Evolutionary conservation across 2,888 invertebrate species (phyloP), one percentile per base, ranked within the genome.

Genomic region (Vanessa cardui): DNA sequence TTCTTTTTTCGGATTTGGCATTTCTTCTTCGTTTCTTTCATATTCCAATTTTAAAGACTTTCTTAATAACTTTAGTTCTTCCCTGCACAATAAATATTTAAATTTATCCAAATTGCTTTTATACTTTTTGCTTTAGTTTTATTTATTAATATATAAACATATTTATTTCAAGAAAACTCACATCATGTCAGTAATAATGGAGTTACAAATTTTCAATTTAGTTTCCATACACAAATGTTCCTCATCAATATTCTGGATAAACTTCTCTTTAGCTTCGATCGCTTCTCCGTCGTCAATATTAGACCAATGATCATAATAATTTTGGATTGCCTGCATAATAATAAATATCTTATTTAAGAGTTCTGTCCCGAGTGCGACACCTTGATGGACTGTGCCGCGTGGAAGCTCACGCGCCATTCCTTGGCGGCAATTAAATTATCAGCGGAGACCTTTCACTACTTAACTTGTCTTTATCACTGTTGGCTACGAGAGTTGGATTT

Each of bases 31-130:
- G n/a, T 82, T 84, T 1, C 66, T 78, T 66, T 72, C 70, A 64
- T 90, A 90, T 62, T 91, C 89, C 33, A 72, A 73, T 74, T 81
- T 83, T 26, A 91, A 73, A 8, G 90, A 87, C 26, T 65, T 72
- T 68, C 82, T 86, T 2, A 90, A 64, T 58, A 72, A 61, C 52
- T 81, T 81, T 1, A 84, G 72, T 76, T 88, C 88, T 16, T 72
- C 49, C 52, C 90, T 90, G 62, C 9, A 56, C 26, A 26, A 26
- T 59, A 61, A 65, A 62, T 62, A 26, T 8, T 31, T 21, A 47
- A 47, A 21, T 31, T 0, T 39, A 15, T 47, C 18, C 3, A 6
- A 16, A 7, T 49, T 26, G 6, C 31, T 44, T 26, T 49, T 8
- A 26, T 39, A 39, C 39, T 12, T 39, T 12, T 39, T 12, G 39